A percentile compares a stretch with the other conserved stretches of the same genome.
These are phyloP conservation scores for Genyomyrus donnyi DNA, from an alignment of 2,113 vertebrate species.

Conservation along the genomic window DNA sequence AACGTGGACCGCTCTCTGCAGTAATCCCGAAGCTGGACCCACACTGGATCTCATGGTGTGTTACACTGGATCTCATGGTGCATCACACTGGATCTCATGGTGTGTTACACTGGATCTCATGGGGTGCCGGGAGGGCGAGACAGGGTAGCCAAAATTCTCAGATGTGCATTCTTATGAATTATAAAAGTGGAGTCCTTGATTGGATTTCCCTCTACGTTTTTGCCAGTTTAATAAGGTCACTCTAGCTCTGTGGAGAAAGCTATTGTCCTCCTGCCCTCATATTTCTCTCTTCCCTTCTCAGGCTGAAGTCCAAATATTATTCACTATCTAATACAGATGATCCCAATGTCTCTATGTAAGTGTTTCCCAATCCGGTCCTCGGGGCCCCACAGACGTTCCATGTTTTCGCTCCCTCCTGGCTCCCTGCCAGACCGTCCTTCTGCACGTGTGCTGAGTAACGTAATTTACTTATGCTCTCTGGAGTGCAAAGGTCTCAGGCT, in stretches of 20 bases:
- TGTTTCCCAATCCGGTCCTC: not conserved
- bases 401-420: not conserved
- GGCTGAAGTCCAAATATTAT: not conserved
- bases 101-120: not conserved
- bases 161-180: constrained; percentile 69
- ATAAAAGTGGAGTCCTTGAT: constrained; percentile 70
- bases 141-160: constrained; percentile 39
- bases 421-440: constrained; percentile 40
- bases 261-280: constrained; percentile 18
- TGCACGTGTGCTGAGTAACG: constrained; percentile 61
- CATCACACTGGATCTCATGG: too few species aligned
- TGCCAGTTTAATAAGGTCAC: constrained; percentile 73
- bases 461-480: constrained; percentile 62
- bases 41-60: not conserved
- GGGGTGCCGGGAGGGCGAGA: constrained; percentile 24
- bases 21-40: not conserved
- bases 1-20: not conserved
- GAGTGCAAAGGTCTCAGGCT: constrained; percentile 58
- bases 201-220: constrained; percentile 66
- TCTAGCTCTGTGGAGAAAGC: constrained; percentile 56
- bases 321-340: not conserved
- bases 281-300: not conserved
- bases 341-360: not conserved
- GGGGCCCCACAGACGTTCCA: not conserved
- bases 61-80: too few species aligned